A percentile compares a stretch with the other conserved stretches of the same genome.
Conservation (phyloP, 2,888 invertebrate genomes). For the Scaptomyza cyrtandrae region DNA sequence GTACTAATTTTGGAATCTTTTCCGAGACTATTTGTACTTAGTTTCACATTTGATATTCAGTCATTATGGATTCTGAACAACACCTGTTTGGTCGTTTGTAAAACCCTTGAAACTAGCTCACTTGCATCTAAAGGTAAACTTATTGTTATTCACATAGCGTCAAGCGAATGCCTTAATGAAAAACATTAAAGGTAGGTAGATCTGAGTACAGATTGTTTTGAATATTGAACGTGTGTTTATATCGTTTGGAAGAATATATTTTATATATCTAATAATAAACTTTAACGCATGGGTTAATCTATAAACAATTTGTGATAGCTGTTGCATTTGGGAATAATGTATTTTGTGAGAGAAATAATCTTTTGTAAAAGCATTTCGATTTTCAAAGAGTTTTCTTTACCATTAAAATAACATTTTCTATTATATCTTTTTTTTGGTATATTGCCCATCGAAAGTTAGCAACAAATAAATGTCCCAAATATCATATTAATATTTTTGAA, state of each 20-base stretch:
- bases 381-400: too few species aligned
- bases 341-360: not conserved
- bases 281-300: not conserved
- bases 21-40: not conserved
- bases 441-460: not conserved
- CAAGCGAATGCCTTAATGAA: slow-evolving; percentile 21
- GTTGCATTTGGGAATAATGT: not conserved
- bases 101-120: slow-evolving; percentile 36
- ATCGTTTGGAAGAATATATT: not conserved
- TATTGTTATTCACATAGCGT: slow-evolving; percentile 22
- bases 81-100: slow-evolving; percentile 6
- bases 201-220: not conserved
- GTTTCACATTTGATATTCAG: slow-evolving; percentile 1
- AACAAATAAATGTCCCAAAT: not conserved
- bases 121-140: slow-evolving; percentile 5
- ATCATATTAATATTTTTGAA: not conserved
- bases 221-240: not conserved
- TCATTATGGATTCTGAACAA: slow-evolving; percentile 22
- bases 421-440: not conserved
- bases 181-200: not conserved
- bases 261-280: slow-evolving; percentile 1
- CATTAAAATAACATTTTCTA: not conserved
- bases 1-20: not conserved
- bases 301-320: not conserved
- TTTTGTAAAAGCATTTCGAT: not conserved